These are phyloP conservation scores for Spisula solida DNA, from an alignment of 2,888 invertebrate species.

Conservation along the genomic window DNA sequence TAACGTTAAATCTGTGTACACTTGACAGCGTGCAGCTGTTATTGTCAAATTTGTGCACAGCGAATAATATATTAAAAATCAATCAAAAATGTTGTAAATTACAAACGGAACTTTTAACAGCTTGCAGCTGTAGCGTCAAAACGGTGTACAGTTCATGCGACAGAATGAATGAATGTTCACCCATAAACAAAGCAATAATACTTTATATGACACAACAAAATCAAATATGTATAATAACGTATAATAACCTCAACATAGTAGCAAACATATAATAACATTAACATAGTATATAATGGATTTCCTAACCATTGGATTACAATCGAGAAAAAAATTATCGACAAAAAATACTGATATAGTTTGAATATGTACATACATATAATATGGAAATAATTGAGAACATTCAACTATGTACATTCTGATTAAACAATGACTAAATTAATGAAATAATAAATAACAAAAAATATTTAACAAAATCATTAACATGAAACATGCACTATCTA, in stretches of 20 bases:
- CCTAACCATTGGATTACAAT: not conserved
- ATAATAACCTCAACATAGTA: not conserved
- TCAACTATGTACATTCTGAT: not conserved
- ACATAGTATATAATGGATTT: not conserved
- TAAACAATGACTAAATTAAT: not conserved
- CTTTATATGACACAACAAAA: no score
- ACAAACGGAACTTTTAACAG: no score
- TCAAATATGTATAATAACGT: not conserved
- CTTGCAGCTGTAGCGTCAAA: no score
- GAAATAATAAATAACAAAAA: constrained; percentile 21
- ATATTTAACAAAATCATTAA: not conserved
- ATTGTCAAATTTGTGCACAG: no score
- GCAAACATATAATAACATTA: not conserved
- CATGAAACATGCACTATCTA: not conserved
- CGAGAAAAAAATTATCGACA: not conserved
- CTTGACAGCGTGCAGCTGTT: no score
- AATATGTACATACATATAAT: not conserved
- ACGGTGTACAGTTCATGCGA: no score
- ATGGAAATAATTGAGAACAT: not conserved
- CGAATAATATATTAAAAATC: no score
- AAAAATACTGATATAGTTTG: not conserved
- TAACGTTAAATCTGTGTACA: no score
- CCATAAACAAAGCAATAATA: no score
- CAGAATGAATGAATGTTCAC: not conserved
- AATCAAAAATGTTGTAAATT: no score